Conservation (phyloP, 1,140 invertebrate species). For the Drosophila funebris region DNA sequence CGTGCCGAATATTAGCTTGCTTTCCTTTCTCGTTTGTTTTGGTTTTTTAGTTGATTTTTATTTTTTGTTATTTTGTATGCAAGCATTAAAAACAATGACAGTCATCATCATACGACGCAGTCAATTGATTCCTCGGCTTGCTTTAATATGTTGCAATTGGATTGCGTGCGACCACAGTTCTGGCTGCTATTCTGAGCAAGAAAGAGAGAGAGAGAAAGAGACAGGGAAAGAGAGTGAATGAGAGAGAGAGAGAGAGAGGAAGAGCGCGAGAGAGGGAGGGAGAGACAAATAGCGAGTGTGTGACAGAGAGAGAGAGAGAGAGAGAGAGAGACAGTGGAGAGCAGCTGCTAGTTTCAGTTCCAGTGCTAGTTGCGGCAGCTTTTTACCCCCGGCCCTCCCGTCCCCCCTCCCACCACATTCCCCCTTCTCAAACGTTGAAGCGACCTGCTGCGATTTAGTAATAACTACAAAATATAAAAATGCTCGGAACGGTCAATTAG, state of each 20-base stretch:
- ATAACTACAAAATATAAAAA: slow-evolving; percentile 30
- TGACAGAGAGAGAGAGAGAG: neutral
- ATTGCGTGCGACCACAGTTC: slow-evolving; percentile 33
- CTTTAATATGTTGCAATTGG: slow-evolving; percentile 48
- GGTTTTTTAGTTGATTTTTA: too few relatives aligned
- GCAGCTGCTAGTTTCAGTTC: slow-evolving; percentile 37
- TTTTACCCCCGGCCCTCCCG: too few relatives aligned
- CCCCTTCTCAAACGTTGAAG: too few relatives aligned
- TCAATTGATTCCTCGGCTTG: slow-evolving; percentile 30
- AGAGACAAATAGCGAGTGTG: neutral
- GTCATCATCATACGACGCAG: slow-evolving; percentile 29
- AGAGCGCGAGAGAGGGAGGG: neutral
- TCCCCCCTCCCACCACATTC: too few relatives aligned
- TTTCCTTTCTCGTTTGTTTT: too few relatives aligned
- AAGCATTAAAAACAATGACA: slow-evolving; percentile 26
- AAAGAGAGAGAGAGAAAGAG: neutral
- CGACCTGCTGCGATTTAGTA: slow-evolving; percentile 35
- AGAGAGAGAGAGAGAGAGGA: slow-evolving; percentile 3
- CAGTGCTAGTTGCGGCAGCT: slow-evolving; percentile 35
- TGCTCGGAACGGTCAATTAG: slow-evolving; percentile 48
- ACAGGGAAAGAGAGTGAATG: neutral
- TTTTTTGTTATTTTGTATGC: neutral
- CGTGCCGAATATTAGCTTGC: neutral
- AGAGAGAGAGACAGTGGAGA: neutral
- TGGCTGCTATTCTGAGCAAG: neutral